A percentile compares a stretch with the other conserved stretches of the same genome.
phyloP scores from a whole-genome alignment of 2,797 vertebrate species.

The Buceros bicornis region DNA sequence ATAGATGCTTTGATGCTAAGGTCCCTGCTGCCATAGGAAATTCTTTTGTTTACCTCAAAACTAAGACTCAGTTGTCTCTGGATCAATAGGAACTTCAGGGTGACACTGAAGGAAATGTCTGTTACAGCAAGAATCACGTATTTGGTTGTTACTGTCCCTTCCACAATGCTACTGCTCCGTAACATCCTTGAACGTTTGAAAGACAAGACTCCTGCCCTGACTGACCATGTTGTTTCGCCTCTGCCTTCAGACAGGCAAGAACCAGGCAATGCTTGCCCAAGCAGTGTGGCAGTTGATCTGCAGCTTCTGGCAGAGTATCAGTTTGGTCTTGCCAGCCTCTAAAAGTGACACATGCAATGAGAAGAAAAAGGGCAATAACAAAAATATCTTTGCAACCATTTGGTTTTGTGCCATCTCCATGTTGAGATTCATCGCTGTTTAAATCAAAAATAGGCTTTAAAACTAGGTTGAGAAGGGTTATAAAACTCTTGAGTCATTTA shows the following conservation, averaged over 20 bases:
- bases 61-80: not conserved
- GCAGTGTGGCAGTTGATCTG: not conserved
- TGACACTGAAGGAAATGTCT: not conserved
- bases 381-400: not conserved
- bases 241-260: not conserved
- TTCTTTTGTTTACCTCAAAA: not conserved
- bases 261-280: conserved; percentile 14
- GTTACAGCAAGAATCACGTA: not conserved
- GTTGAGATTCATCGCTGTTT: not conserved
- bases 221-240: not conserved
- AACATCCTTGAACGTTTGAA: not conserved
- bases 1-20: not conserved
- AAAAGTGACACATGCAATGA: conserved; percentile 1
- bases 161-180: not conserved
- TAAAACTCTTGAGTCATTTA: not conserved
- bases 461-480: conserved; percentile 6
- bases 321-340: not conserved
- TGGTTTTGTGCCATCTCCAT: conserved; percentile 6
- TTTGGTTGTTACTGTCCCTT: not conserved
- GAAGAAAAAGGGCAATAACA: conserved; percentile 20
- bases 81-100: not conserved
- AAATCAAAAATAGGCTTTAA: conserved; percentile 34
- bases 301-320: not conserved
- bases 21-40: not conserved
- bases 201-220: not conserved